Evolutionary conservation across 2,888 invertebrate species (phyloP), one percentile per base, ranked within the genome.

Genomic region (Elysia crispata): DNA sequence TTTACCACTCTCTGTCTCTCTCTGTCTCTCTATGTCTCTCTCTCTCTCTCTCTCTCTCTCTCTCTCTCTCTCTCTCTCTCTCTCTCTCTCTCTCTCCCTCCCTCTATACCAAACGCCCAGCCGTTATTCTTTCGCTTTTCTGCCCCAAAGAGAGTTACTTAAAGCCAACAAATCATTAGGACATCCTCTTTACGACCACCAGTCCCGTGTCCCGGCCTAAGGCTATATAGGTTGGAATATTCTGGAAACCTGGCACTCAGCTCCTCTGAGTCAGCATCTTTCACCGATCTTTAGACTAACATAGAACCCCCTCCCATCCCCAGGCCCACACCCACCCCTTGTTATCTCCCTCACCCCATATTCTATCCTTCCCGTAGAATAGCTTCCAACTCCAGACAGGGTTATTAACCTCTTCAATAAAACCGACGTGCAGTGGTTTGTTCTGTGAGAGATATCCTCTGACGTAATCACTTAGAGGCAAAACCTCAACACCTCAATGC

Each of bases 11-110:
- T n/a, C n/a, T n/a, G n/a, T n/a, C n/a, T n/a, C n/a, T 41, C 41
- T 41, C 41, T 41, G 41, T 41, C 41, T 41, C 5, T 41, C 41
- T 41, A 41, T 41, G 31, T 28, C 28, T 28, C 66, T 66, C 25
- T 66, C 66, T 66, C 66, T 66, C 66, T 66, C 66, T 66, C 66
- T 3, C 18, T 66, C 66, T 23, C 66, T 8, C 66, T 66, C 66
- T 66, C 66, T n/a, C 18, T 66, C 66, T 66, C 25, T 66, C 23
- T 8, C 8, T 41, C 11, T 11, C 11, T 11, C 41, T 11, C 41
- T 41, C 11, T 11, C 11, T 41, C 41, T 41, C 5, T 41, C 41
- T 11, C 41, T 41, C 41, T 41, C 41, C 41, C 41, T 41, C 41
- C 11, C 41, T 41, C 41, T 41, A 41, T 41, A 41, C 41, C 41